A percentile compares a stretch with the other conserved stretches of the same genome.
Conservation (phyloP, 2,888 invertebrate species). For the Leptogaster cylindrica region DNA sequence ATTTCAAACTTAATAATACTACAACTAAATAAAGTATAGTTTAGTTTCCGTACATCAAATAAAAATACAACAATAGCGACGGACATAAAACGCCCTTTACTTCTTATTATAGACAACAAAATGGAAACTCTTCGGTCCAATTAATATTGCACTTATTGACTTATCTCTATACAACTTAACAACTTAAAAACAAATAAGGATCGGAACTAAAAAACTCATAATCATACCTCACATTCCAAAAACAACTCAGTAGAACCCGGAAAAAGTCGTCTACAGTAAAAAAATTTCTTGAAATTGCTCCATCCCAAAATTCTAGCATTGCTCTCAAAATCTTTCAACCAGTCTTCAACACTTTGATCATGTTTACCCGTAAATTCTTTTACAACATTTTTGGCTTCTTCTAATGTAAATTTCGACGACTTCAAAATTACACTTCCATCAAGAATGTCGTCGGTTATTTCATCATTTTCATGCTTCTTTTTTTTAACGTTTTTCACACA, state of each 20-base stretch:
- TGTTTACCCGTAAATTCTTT: neutral
- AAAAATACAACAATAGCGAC: no score
- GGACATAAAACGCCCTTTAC: no score
- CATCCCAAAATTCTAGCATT: constrained; percentile 23
- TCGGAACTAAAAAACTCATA: neutral
- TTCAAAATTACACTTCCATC: no score
- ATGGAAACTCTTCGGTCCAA: no score
- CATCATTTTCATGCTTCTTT: no score
- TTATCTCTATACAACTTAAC: no score
- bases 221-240: constrained; percentile 28
- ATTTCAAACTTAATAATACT: neutral
- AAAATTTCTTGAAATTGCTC: constrained; percentile 25
- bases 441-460: no score
- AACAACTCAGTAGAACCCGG: constrained; percentile 18
- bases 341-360: constrained; percentile 1
- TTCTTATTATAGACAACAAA: neutral
- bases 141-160: no score
- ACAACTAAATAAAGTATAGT: no score
- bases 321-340: constrained; percentile 6
- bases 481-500: no score
- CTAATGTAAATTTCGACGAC: neutral
- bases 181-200: no score
- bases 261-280: constrained; percentile 15
- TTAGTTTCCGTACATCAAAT: no score
- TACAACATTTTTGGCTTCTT: constrained; percentile 9